Evolutionary conservation across 2,113 vertebrate species (phyloP).

Genomic region (Anguilla rostrata): DNA sequence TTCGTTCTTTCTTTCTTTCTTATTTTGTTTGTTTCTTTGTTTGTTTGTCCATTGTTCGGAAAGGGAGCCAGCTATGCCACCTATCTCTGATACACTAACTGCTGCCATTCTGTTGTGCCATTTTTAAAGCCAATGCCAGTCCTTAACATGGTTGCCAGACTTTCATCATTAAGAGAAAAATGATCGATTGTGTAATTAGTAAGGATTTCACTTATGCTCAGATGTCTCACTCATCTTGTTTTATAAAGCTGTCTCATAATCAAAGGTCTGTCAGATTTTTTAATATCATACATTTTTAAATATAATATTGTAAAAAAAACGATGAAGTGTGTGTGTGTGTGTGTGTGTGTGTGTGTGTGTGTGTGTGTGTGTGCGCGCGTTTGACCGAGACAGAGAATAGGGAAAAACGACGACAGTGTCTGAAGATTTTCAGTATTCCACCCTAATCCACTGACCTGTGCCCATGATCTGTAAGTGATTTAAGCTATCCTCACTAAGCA

Average conservation of each 20-base stretch:
- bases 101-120: too few species aligned
- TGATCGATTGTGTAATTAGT: background rate
- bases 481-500: conserved; percentile 1
- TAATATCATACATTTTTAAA: background rate
- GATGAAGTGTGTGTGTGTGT: background rate
- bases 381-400: too few species aligned
- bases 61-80: background rate
- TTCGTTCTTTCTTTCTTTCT: too few species aligned
- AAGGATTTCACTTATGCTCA: background rate
- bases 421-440: background rate
- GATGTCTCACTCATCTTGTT: background rate
- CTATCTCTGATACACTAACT: background rate
- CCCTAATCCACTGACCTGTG: background rate
- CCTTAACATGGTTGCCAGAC: background rate
- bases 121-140: background rate
- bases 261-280: background rate
- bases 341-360: background rate
- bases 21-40: too few species aligned
- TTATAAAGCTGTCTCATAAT: background rate
- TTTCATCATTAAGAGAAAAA: background rate
- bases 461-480: background rate
- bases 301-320: background rate
- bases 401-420: background rate
- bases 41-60: too few species aligned
- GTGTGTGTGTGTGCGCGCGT: too few species aligned